Evolutionary conservation across 2,888 invertebrate species (phyloP).

Genomic region (Acleris literana): DNA sequence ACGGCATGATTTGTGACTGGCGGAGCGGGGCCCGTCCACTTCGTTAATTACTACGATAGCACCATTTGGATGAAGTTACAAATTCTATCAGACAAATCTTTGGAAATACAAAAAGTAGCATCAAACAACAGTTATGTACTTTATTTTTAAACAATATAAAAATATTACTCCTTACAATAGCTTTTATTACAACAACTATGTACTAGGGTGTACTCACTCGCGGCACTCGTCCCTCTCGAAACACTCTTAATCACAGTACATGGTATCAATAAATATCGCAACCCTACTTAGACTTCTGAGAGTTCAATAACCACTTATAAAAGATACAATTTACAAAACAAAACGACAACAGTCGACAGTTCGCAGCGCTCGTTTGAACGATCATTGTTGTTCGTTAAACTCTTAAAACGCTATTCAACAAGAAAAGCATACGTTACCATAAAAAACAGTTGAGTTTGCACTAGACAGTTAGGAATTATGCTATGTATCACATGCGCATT

Average conservation of each 20-base stretch:
- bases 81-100: conserved; percentile 57
- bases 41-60: conserved; percentile 62
- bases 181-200: conserved; percentile 61
- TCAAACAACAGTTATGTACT: conserved; percentile 75
- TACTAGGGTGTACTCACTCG: conserved; percentile 41
- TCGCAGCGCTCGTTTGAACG: conserved; percentile 45
- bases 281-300: conserved; percentile 63
- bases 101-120: conserved; percentile 70
- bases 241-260: conserved; percentile 72
- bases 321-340: conserved; percentile 76
- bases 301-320: conserved; percentile 73
- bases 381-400: conserved; percentile 62
- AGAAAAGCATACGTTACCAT: conserved; percentile 66
- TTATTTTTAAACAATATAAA: conserved; percentile 80
- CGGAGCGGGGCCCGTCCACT: conserved; percentile 2
- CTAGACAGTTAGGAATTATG: conserved; percentile 44
- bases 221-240: conserved; percentile 40
- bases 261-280: conserved; percentile 73
- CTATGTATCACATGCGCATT: conserved; percentile 49
- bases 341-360: conserved; percentile 63
- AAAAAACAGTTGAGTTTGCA: conserved; percentile 51
- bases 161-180: conserved; percentile 77
- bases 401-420: conserved; percentile 65
- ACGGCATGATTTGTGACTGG: conserved; percentile 43
- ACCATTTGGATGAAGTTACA: conserved; percentile 72